phyloP scores from a whole-genome alignment of 2,797 vertebrate genomes.

The Mionectes olivaceus region DNA sequence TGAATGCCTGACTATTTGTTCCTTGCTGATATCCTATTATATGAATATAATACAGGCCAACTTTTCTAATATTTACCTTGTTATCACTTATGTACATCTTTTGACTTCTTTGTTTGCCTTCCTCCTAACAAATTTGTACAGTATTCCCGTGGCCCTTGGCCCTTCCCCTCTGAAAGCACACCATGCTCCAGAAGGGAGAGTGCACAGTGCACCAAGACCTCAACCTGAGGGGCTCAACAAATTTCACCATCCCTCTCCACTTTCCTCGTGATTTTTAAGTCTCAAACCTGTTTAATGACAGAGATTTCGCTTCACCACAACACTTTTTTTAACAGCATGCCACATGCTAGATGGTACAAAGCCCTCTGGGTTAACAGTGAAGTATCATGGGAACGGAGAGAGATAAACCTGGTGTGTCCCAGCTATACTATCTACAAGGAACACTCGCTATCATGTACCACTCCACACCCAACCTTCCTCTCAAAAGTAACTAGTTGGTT shows the following conservation, averaged over 20 bases:
- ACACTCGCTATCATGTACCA: neutral
- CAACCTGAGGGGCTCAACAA: neutral
- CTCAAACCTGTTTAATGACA: neutral
- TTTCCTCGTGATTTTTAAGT: neutral
- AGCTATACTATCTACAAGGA: neutral
- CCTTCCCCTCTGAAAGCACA: neutral
- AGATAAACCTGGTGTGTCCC: neutral
- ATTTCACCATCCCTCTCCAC: neutral
- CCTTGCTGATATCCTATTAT: constrained; percentile 34
- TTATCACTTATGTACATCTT: constrained; percentile 66
- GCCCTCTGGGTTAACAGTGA: neutral
- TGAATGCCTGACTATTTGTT: constrained; percentile 35
- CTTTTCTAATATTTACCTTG: constrained; percentile 65
- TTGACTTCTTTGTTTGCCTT: constrained; percentile 71
- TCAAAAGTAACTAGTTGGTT: neutral
- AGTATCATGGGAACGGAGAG: neutral
- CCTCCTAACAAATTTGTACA: constrained; percentile 62
- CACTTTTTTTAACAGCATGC: neutral
- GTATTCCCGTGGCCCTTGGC: neutral
- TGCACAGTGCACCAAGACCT: neutral
- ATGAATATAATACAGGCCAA: constrained; percentile 35
- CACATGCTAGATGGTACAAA: neutral
- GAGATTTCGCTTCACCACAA: fast-evolving
- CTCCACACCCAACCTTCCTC: neutral
- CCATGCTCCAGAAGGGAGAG: neutral